phyloP scores from a whole-genome alignment of 2,797 vertebrate genomes.

The Gambusia yucatana region DNA sequence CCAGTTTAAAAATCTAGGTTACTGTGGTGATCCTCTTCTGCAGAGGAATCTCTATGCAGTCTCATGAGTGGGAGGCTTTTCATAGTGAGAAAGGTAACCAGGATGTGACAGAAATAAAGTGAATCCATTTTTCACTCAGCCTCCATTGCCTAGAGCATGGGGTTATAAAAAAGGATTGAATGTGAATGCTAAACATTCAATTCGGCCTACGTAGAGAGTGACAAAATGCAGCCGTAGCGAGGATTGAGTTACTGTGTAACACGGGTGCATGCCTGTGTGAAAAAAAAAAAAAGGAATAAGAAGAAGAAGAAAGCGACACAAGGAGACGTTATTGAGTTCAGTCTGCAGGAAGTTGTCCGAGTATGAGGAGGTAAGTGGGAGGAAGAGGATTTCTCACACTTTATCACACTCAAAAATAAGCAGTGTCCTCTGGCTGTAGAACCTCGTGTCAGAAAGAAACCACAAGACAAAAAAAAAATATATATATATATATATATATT shows the following conservation, averaged over 20 bases:
- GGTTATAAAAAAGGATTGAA: constrained; percentile 53
- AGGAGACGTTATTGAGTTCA: constrained; percentile 46
- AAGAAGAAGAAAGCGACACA: constrained; percentile 17
- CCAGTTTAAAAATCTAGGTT: constrained; percentile 11
- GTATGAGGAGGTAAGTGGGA: constrained; percentile 59
- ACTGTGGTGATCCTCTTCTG: constrained; percentile 25
- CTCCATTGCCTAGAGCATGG: constrained; percentile 45
- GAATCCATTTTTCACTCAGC: constrained; percentile 31
- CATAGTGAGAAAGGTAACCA: constrained; percentile 51
- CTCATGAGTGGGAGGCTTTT: constrained; percentile 63
- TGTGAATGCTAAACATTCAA: constrained; percentile 54
- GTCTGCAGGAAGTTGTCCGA: constrained; percentile 58
- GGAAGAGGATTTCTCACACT: constrained; percentile 72
- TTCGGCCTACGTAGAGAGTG: constrained; percentile 57
- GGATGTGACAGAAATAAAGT: constrained; percentile 35
- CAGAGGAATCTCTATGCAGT: constrained; percentile 61
- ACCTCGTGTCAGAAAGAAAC: constrained; percentile 36
- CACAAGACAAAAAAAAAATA: constrained; percentile 9
- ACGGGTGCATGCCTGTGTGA: constrained; percentile 11
- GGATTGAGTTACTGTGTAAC: constrained; percentile 35
- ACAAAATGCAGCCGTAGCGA: constrained; percentile 51
- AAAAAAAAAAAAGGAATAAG: neutral
- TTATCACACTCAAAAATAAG: constrained; percentile 68
- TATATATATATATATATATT: neutral
- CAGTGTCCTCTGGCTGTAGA: constrained; percentile 46